Conservation (phyloP, 2,888 invertebrate genomes). For the Sphaerophoria taeniata region DNA sequence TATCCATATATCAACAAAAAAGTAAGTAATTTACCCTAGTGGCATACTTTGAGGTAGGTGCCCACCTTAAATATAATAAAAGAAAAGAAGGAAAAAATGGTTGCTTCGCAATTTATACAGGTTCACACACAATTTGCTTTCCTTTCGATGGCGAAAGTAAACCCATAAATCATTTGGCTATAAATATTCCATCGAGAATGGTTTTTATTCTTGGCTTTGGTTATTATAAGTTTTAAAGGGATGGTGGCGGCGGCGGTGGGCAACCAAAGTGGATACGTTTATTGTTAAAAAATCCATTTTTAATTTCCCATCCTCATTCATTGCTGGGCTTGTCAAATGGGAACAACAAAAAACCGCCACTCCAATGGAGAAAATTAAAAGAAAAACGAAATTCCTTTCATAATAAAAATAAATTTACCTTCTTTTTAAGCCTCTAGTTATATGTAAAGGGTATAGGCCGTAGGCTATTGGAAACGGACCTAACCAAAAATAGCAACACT, state of each 20-base stretch:
- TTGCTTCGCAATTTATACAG: slow-evolving; percentile 47
- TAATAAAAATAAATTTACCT: slow-evolving; percentile 43
- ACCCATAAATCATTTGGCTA: slow-evolving; percentile 66
- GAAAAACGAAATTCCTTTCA: slow-evolving; percentile 14
- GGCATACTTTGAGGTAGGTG: slow-evolving; percentile 38
- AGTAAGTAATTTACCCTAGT: slow-evolving; percentile 47
- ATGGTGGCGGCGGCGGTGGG: neutral
- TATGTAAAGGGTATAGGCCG: slow-evolving; percentile 12
- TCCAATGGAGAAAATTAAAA: neutral
- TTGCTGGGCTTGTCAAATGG: slow-evolving; percentile 5
- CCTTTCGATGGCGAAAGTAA: slow-evolving; percentile 41
- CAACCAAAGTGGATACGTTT: slow-evolving; percentile 23
- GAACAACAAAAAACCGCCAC: slow-evolving; percentile 12
- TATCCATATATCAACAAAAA: slow-evolving; percentile 38
- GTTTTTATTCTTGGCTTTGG: slow-evolving; percentile 31
- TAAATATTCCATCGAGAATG: slow-evolving; percentile 50
- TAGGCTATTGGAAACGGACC: neutral
- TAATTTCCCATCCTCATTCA: slow-evolving; percentile 64
- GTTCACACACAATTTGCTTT: slow-evolving; percentile 55
- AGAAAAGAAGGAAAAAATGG: slow-evolving; percentile 19
- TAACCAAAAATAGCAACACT: slow-evolving; percentile 59
- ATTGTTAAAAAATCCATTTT: slow-evolving; percentile 43
- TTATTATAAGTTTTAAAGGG: neutral
- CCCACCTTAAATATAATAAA: neutral
- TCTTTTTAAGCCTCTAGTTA: neutral